Percentiles rank a stretch among this genome's conserved stretches.
Conservation (phyloP, 2,113 vertebrate genomes). For the Oophaga pumilio region DNA sequence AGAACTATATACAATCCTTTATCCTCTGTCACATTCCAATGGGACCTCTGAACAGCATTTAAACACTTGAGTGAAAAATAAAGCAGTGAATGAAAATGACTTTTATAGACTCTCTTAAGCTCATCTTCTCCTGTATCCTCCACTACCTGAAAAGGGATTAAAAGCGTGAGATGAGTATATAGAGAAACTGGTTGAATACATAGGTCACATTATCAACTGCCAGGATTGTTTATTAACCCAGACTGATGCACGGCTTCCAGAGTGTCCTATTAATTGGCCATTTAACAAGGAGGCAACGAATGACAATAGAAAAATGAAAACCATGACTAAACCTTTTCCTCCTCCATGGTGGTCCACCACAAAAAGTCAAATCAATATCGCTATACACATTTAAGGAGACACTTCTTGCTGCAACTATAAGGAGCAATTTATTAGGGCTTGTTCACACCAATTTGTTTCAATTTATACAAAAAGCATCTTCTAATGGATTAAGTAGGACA, state of each 20-base stretch:
- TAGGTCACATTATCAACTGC: slow-evolving; percentile 74
- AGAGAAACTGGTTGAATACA: slow-evolving; percentile 79
- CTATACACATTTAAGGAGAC: slow-evolving; percentile 86
- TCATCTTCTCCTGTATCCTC: slow-evolving; percentile 94
- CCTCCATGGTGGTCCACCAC: slow-evolving; percentile 83
- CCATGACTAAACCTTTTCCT: slow-evolving; percentile 92
- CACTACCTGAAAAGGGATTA: slow-evolving; percentile 88
- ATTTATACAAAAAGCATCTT: neutral
- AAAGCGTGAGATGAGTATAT: slow-evolving; percentile 83
- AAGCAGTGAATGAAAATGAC: slow-evolving; percentile 94
- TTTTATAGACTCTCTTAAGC: slow-evolving; percentile 99
- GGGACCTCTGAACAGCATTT: slow-evolving; percentile 80
- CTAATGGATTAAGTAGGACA: neutral
- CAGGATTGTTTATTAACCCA: slow-evolving; percentile 79
- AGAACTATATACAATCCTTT: slow-evolving; percentile 81
- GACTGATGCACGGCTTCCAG: slow-evolving; percentile 78
- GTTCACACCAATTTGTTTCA: slow-evolving; percentile 22
- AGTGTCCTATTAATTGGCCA: slow-evolving; percentile 96
- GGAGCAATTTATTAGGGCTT: slow-evolving; percentile 8
- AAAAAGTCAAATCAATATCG: slow-evolving; percentile 76
- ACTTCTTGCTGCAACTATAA: slow-evolving; percentile 74
- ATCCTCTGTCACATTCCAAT: slow-evolving; percentile 87
- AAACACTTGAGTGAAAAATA: slow-evolving; percentile 89
- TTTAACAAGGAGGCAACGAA: slow-evolving; percentile 92
- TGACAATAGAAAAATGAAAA: slow-evolving; percentile 83